These are phyloP conservation scores for Xanthia icteritia DNA, from an alignment of 2,888 invertebrate genomes.

Conservation along the genomic window DNA sequence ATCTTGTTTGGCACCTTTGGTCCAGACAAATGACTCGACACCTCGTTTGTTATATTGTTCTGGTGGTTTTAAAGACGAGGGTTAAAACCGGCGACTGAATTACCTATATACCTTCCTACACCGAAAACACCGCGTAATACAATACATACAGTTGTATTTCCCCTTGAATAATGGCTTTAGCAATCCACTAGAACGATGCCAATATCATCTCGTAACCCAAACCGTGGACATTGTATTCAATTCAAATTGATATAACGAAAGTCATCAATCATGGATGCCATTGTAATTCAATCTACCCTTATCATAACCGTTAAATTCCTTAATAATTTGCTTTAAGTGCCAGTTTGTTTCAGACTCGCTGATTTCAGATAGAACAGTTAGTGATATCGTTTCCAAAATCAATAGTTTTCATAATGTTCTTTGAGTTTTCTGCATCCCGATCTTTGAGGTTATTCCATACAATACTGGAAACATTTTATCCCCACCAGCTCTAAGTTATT, in stretches of 20 bases:
- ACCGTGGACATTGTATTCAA: constrained; percentile 61
- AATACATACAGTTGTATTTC: constrained; percentile 31
- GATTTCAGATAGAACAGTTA: constrained; percentile 21
- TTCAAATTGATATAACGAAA: constrained; percentile 67
- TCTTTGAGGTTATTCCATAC: constrained; percentile 8
- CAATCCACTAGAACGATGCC: constrained; percentile 40
- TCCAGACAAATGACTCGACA: constrained; percentile 41
- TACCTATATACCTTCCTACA: not conserved
- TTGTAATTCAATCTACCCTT: constrained; percentile 61
- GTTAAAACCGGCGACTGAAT: constrained; percentile 49
- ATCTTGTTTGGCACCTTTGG: constrained; percentile 31
- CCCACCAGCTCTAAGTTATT: constrained; percentile 26
- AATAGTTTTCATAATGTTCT: not conserved
- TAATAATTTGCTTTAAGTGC: constrained; percentile 35
- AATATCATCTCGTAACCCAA: constrained; percentile 52
- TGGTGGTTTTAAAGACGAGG: constrained; percentile 57
- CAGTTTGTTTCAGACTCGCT: constrained; percentile 31
- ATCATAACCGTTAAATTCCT: constrained; percentile 49
- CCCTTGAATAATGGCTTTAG: constrained; percentile 44
- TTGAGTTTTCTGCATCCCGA: not conserved
- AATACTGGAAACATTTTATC: constrained; percentile 15
- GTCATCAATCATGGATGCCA: constrained; percentile 71
- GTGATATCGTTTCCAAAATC: constrained; percentile 11
- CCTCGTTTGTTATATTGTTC: constrained; percentile 55
- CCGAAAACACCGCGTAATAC: not conserved